Conservation (phyloP, 2,888 invertebrate genomes). For the Drosophila ustulata region DNA sequence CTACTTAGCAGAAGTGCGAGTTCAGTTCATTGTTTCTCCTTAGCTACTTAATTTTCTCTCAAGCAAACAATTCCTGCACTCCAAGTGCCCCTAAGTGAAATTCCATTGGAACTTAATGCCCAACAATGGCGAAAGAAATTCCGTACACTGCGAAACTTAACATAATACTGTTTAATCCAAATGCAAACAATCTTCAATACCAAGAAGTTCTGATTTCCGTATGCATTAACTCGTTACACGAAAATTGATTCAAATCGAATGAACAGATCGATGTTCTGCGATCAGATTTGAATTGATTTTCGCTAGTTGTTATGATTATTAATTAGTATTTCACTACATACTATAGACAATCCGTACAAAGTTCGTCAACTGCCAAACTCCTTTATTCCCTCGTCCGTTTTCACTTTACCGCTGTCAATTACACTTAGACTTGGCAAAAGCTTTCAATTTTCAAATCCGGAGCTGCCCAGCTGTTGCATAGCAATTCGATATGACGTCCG, state of each 20-base stretch:
- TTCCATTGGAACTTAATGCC: slow-evolving; percentile 9
- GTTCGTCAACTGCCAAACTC: neutral
- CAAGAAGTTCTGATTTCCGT: too few relatives aligned
- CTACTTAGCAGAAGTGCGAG: slow-evolving; percentile 44
- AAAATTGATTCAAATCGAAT: too few relatives aligned
- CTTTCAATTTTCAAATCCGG: slow-evolving; percentile 29
- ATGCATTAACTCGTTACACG: too few relatives aligned
- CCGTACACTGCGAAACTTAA: slow-evolving; percentile 8
- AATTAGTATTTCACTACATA: neutral
- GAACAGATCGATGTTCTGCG: too few relatives aligned
- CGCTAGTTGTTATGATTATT: too few relatives aligned
- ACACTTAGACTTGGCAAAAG: slow-evolving; percentile 18
- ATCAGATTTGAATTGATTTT: too few relatives aligned
- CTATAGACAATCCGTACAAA: too few relatives aligned
- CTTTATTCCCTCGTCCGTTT: neutral
- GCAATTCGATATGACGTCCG: slow-evolving; percentile 30
- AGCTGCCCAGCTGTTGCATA: slow-evolving; percentile 36
- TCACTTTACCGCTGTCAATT: slow-evolving; percentile 8
- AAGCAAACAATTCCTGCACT: neutral
- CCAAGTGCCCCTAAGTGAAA: neutral
- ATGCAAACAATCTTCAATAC: neutral
- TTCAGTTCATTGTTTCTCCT: slow-evolving; percentile 48
- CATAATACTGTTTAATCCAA: neutral
- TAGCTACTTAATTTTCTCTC: slow-evolving; percentile 42
- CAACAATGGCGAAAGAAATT: neutral